Percentiles rank a stretch among this genome's conserved stretches.
phyloP scores from a whole-genome alignment of 2,797 vertebrate genomes.

The Premnoplex brunnescens region DNA sequence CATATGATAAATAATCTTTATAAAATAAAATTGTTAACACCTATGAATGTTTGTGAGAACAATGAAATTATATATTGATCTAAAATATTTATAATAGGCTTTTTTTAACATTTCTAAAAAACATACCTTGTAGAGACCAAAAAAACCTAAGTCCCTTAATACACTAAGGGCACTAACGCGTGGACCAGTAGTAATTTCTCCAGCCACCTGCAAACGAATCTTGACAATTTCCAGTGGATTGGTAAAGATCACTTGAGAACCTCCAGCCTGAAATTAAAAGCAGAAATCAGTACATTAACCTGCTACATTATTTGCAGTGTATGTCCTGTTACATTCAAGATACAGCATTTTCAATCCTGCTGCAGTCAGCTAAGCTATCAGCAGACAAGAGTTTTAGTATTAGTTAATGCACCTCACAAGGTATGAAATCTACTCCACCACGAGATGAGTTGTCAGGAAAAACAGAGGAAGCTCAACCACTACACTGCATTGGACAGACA shows the following conservation, averaged over 20 bases:
- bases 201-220: conserved; percentile 90
- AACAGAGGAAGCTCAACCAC: not conserved
- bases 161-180: conserved; percentile 87
- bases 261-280: conserved; percentile 81
- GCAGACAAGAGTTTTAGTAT: not conserved
- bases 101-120: not conserved
- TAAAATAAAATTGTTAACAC: not conserved
- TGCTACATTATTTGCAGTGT: not conserved
- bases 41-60: not conserved
- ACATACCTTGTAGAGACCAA: conserved; percentile 88
- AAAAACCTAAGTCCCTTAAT: conserved; percentile 85
- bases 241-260: conserved; percentile 91
- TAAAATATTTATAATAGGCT: not conserved
- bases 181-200: conserved; percentile 89
- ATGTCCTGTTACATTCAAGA: not conserved
- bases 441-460: not conserved
- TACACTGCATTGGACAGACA: not conserved
- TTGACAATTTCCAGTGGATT: conserved; percentile 93
- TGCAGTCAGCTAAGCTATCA: not conserved
- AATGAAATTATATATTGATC: not conserved
- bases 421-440: not conserved
- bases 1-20: not conserved
- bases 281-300: not conserved
- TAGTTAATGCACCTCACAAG: not conserved
- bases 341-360: not conserved